These are phyloP conservation scores for Saccostrea glomerata DNA, from an alignment of 1,140 invertebrate genomes.

Conservation along the genomic window DNA sequence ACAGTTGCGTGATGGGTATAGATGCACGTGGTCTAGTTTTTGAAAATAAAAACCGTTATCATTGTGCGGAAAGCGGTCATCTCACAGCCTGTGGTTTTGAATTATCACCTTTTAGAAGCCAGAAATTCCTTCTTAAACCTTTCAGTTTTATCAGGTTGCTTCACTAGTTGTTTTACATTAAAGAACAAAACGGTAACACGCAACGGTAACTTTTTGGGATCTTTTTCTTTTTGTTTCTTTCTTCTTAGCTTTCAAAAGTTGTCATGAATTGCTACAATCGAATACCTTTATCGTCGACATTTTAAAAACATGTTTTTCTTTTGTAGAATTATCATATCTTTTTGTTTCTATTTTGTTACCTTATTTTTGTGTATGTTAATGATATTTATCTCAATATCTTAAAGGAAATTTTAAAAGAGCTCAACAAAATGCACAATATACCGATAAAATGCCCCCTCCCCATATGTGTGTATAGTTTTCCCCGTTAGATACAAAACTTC, in stretches of 20 bases:
- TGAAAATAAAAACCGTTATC: constrained; percentile 32
- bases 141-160: constrained; percentile 28
- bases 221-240: constrained; percentile 1
- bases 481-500: too few relatives aligned
- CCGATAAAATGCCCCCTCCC: too few relatives aligned
- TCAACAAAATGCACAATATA: too few relatives aligned
- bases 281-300: not conserved
- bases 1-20: not conserved
- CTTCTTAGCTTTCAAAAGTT: not conserved
- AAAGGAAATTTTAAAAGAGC: too few relatives aligned
- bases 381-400: not conserved
- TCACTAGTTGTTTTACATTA: not conserved
- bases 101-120: constrained; percentile 24
- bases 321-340: not conserved
- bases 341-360: not conserved
- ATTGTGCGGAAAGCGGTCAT: constrained; percentile 30
- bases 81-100: constrained; percentile 10
- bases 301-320: not conserved
- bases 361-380: not conserved
- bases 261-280: not conserved
- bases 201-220: not conserved
- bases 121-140: constrained; percentile 1
- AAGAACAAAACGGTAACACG: not conserved
- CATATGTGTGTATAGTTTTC: too few relatives aligned
- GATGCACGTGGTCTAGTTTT: constrained; percentile 10